phyloP scores from a whole-genome alignment of 64 coral and sea anemone genomes.

The Porites australiensis region DNA sequence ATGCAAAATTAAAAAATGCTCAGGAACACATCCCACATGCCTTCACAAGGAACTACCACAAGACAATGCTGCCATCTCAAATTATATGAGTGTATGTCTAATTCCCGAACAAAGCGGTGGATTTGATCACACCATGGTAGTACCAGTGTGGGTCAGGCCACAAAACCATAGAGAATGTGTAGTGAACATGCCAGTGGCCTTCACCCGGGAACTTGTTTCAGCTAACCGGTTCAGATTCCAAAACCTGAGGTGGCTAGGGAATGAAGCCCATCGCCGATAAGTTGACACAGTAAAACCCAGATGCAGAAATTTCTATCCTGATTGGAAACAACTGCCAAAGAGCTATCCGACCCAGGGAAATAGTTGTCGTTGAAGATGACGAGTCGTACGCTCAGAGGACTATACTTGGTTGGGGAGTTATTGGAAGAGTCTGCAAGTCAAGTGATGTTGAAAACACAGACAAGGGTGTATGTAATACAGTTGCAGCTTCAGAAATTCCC shows the following conservation, averaged over 20 bases:
- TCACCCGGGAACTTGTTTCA: constrained; percentile 1
- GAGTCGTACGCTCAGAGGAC: constrained; percentile 59
- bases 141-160: constrained; percentile 63
- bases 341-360: constrained; percentile 37
- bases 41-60: constrained; percentile 40
- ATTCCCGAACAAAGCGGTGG: neutral
- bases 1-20: constrained; percentile 8
- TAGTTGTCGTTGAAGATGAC: constrained; percentile 38
- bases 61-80: neutral
- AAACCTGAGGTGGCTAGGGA: constrained; percentile 16
- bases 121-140: constrained; percentile 64
- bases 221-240: constrained; percentile 48
- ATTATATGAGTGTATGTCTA: constrained; percentile 14
- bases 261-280: constrained; percentile 9
- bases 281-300: constrained; percentile 24
- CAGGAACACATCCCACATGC: constrained; percentile 30
- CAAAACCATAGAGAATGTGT: constrained; percentile 46
- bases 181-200: constrained; percentile 69
- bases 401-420: constrained; percentile 52
- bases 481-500: neutral
- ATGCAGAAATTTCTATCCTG: constrained; percentile 46
- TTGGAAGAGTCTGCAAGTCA: constrained; percentile 59
- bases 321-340: constrained; percentile 54
- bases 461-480: constrained; percentile 20
- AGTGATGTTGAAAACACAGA: neutral